A percentile compares a stretch with the other conserved stretches of the same genome.
phyloP scores from a whole-genome alignment of 2,888 invertebrate genomes.

The Pemphredon lugubris region DNA sequence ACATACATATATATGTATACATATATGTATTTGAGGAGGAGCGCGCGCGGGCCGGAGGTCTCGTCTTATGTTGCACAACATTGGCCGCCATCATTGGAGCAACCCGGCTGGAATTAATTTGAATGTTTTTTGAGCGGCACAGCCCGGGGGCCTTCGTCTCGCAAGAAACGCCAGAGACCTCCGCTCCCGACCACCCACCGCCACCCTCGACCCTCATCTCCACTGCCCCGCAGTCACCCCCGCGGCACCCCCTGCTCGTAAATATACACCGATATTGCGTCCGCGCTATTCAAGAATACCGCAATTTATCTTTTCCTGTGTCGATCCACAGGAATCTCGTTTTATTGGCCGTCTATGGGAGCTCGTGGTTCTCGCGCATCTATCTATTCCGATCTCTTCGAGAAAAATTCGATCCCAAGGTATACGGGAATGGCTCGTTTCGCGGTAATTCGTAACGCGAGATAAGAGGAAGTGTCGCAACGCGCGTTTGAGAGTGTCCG shows the following conservation, averaged over 20 bases:
- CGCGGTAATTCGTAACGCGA: too few species aligned
- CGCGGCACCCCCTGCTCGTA: conserved; percentile 61
- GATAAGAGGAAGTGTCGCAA: too few species aligned
- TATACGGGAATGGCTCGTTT: too few species aligned
- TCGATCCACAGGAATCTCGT: conserved; percentile 67
- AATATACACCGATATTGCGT: conserved; percentile 75
- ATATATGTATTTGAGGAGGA: conserved; percentile 39
- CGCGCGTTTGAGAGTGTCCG: too few species aligned
- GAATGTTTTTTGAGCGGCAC: conserved; percentile 78
- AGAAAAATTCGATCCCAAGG: conserved; percentile 18
- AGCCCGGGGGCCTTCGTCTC: conserved; percentile 73
- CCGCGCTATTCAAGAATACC: conserved; percentile 64
- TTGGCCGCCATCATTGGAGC: conserved; percentile 77
- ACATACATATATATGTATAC: conserved; percentile 17
- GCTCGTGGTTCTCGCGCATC: conserved; percentile 20
- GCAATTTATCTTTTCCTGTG: conserved; percentile 72
- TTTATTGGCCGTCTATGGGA: conserved; percentile 57
- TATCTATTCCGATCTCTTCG: conserved; percentile 2
- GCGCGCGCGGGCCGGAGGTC: conserved; percentile 48
- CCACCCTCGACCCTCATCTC: conserved; percentile 37
- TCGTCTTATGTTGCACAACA: conserved; percentile 75
- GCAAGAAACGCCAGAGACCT: conserved; percentile 65
- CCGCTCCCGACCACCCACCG: conserved; percentile 31
- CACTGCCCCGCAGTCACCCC: conserved; percentile 52
- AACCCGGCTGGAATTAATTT: conserved; percentile 77